phyloP scores from a whole-genome alignment of 1,140 invertebrate species.

The Orchesella cincta region DNA sequence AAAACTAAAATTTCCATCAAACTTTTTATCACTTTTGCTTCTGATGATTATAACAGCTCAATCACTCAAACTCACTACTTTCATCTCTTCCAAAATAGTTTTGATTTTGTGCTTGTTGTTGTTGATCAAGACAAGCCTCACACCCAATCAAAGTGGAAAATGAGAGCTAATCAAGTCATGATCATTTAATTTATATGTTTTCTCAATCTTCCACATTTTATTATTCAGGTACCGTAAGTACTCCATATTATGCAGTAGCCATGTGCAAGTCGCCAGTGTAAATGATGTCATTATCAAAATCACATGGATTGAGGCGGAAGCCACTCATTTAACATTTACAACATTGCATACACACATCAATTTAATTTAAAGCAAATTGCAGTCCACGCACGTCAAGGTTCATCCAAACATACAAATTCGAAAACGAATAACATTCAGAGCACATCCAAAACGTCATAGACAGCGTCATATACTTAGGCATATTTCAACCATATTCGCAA shows the following conservation, averaged over 20 bases:
- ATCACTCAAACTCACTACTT: too few species aligned
- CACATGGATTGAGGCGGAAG: not conserved
- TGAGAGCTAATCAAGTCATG: constrained; percentile 23
- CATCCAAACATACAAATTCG: not conserved
- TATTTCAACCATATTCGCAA: not conserved
- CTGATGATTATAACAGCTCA: too few species aligned
- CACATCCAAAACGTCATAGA: not conserved
- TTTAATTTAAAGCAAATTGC: not conserved
- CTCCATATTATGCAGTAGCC: not conserved
- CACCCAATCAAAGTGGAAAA: not conserved
- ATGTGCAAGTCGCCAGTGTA: not conserved
- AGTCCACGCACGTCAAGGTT: not conserved
- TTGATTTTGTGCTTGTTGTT: too few species aligned
- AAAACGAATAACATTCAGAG: not conserved
- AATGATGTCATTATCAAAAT: not conserved
- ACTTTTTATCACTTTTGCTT: too few species aligned
- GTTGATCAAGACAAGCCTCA: too few species aligned
- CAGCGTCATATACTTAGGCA: not conserved
- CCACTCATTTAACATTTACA: not conserved
- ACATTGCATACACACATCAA: not conserved
- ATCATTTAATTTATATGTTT: constrained; percentile 29
- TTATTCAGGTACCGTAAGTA: not conserved
- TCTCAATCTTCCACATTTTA: not conserved
- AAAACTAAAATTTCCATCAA: too few species aligned
- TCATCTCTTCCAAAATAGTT: too few species aligned